Percentiles rank a stretch among this genome's conserved stretches.
Evolutionary conservation across 2,888 invertebrate genomes (phyloP).

Genomic region (Xanthorhoe designata): DNA sequence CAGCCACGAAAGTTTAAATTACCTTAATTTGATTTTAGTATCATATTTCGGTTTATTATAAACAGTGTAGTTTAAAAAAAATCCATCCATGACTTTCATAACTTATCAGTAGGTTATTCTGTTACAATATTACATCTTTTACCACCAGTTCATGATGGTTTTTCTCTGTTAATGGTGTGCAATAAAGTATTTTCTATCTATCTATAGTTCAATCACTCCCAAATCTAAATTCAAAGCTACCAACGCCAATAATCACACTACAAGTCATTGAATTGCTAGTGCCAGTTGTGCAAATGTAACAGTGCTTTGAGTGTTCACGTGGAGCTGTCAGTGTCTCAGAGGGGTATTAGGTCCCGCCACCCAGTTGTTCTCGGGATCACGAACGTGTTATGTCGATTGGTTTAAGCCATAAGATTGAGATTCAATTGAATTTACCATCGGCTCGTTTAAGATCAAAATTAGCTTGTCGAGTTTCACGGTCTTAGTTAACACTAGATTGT

Average conservation of each 20-base stretch:
- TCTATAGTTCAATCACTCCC: too few species aligned
- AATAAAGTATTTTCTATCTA: too few species aligned
- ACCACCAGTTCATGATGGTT: too few species aligned
- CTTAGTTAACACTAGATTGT: neutral
- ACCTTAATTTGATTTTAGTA: too few species aligned
- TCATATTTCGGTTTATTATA: too few species aligned
- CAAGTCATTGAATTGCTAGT: conserved; percentile 20
- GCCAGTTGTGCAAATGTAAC: conserved; percentile 23
- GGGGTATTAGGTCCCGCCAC: conserved; percentile 67
- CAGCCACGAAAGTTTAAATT: too few species aligned
- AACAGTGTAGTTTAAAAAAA: too few species aligned
- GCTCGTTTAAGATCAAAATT: neutral
- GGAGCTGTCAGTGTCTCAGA: conserved; percentile 55
- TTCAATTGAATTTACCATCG: neutral
- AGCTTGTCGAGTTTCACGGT: neutral
- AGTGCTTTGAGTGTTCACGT: conserved; percentile 37
- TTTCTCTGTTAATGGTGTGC: too few species aligned
- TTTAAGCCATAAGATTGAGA: conserved; percentile 42
- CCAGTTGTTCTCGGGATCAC: conserved; percentile 72
- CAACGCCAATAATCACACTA: neutral
- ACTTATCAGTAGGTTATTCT: too few species aligned
- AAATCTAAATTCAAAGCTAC: neutral
- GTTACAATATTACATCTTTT: too few species aligned
- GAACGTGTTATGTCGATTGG: conserved; percentile 61
- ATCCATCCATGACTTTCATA: too few species aligned